Percentiles rank a stretch among this genome's conserved stretches.
These are phyloP conservation scores for Thryonomys swinderianus DNA, from an alignment of 2,113 vertebrate species.

Conservation along the genomic window DNA sequence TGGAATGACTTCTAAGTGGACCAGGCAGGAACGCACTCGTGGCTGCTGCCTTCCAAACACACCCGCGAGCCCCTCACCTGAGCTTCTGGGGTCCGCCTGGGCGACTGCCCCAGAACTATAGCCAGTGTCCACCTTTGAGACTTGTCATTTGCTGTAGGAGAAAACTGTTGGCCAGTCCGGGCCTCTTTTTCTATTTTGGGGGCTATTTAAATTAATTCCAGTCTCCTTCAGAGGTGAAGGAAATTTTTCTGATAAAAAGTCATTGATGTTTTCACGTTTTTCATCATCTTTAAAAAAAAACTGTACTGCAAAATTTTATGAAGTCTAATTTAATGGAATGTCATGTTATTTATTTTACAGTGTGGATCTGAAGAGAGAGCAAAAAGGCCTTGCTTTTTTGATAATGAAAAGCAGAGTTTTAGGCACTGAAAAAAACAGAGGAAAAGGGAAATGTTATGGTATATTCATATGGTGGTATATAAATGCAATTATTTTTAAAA, in stretches of 20 bases:
- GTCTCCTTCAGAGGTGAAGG: conserved; percentile 67
- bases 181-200: conserved; percentile 44
- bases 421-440: neutral
- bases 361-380: neutral
- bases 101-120: neutral
- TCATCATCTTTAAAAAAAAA: conserved; percentile 59
- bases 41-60: conserved; percentile 61
- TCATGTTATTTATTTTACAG: conserved; percentile 37
- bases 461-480: neutral
- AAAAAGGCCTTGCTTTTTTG: neutral
- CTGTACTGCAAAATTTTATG: neutral
- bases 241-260: conserved; percentile 79
- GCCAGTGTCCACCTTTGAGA: conserved; percentile 46
- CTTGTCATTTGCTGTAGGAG: conserved; percentile 45
- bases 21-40: neutral
- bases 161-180: conserved; percentile 34
- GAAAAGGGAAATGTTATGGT: neutral
- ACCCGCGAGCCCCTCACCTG: neutral
- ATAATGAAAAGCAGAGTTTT: conserved; percentile 67
- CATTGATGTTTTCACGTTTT: conserved; percentile 73
- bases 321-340: conserved; percentile 40
- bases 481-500: neutral
- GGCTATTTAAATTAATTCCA: conserved; percentile 77
- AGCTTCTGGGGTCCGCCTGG: neutral
- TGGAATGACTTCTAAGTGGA: conserved; percentile 68